Base-by-base conservation (phyloP, 2,888 invertebrate species). In the Zeuzera pyrina region DNA sequence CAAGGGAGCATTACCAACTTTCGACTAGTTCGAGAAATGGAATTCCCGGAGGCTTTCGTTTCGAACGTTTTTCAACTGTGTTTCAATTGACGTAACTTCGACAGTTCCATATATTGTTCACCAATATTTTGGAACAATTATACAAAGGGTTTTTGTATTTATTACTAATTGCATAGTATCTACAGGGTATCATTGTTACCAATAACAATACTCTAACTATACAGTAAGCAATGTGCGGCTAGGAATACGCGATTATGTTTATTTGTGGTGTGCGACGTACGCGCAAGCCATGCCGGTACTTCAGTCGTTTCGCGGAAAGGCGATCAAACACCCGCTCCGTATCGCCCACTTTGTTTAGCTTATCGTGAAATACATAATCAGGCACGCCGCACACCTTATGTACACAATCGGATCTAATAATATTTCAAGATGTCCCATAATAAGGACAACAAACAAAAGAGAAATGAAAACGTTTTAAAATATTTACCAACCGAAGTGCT, bases 401-500 rank as follows among this genome's bases (percentile, higher is more conserved):
- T 50, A 42, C 41, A 29, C 39, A 30, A 40, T 27, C 39, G 26
- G 33, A 26, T 13, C 12, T 4, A 12, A 2, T 8, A 29, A 21
- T 41, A 32, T 38, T 39, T 41, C 39, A 58, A 62, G 49, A 81
- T 83, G 67, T 83, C 84, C 36, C 72, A 66, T 27, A 62, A 70
- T 39, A 79, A 77, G 47, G 72, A 84, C 26, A 61, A 59, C 33
- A 83, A 84, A 58, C 71, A 66, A 42, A 56, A 66, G 43, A 54
- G 66, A 44, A 64, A 76, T 59, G 67, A 86, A 48, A 67, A 81
- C 50, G 49, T 56, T 5, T 57, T 85, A 23, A 84, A 84, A 46
- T 85, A 65, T 37, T 52, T 84, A 23, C 83, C 84, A 0, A 61
- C 72, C 3, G 84, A 83, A 52, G 84, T 85, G 1, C 47, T 84